phyloP scores from a whole-genome alignment of 2,113 vertebrate species.

The Ranitomeya imitator region DNA sequence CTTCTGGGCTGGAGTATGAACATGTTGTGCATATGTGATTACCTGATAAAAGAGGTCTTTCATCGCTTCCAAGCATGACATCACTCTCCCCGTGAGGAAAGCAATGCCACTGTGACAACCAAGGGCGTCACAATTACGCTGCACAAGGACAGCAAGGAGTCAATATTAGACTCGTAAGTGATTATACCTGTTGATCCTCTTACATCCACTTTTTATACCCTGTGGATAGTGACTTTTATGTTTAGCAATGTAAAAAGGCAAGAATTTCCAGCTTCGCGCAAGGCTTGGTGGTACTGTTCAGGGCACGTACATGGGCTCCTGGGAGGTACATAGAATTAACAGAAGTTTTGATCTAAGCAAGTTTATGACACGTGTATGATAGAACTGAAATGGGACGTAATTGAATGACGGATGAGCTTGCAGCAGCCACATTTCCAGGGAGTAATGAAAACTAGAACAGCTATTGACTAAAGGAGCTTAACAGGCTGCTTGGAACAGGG shows the following conservation, averaged over 20 bases:
- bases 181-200: neutral
- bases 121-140: neutral
- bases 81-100: too few species aligned
- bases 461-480: conserved; percentile 75
- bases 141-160: neutral
- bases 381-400: conserved; percentile 74
- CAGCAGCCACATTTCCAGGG: conserved; percentile 76
- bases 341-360: conserved; percentile 76
- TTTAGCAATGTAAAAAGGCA: conserved; percentile 1
- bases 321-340: conserved; percentile 76
- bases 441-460: conserved; percentile 78
- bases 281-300: conserved; percentile 64
- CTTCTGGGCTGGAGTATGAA: too few species aligned
- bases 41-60: too few species aligned
- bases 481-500: conserved; percentile 64
- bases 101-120: too few species aligned
- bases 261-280: conserved; percentile 40
- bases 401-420: conserved; percentile 78
- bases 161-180: neutral
- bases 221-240: neutral
- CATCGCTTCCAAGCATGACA: too few species aligned
- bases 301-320: conserved; percentile 70
- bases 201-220: neutral
- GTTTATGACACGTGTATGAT: conserved; percentile 78
- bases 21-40: too few species aligned